Base-by-base conservation (phyloP, 2,113 vertebrate genomes). In the Lathamus discolor region DNA sequence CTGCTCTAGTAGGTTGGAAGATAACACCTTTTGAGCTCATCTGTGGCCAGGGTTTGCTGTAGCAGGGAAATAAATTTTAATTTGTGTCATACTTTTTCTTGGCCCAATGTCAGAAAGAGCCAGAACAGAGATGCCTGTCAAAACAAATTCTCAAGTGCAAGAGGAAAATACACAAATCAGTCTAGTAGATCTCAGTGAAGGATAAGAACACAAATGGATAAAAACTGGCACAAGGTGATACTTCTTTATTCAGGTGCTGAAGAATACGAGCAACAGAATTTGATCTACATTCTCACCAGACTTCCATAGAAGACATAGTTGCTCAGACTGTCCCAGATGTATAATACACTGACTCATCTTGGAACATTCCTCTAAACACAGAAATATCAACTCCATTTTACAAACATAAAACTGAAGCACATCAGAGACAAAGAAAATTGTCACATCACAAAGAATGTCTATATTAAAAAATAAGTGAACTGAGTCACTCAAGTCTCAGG, bases 31-130 rank as follows among this genome's bases (percentile, higher is more conserved):
- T 55, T 70, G 52, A 79, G 41, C 16, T 86, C 33, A 66, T 74
- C 39, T 83, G 87, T 76, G 63, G 48, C 61, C 75, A 67, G 66
- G 37, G 49, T 70, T 80, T 1, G 0, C 49, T 85, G 46, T 19
- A 83, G 66, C 20, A 87, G 88, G 35, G n/a, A 88, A 94, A 83
- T 63, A 88, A 48, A 90, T 90, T 86, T 75, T 81, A 41, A 91
- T 94, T 93, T 88, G 29, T 90, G 44, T 84, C 43, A 61, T 78
- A 92, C 90, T 83, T 92, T 92, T 46, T 11, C 69, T 84, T 76
- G 76, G 61, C n/a, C 73, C 84, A 93, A 93, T 54, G 19, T 83
- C 62, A 95, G 57, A 88, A 96, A 93, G 33, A 92, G 35, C 72
- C 79, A 92, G 64, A 74, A 88, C 51, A 88, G 55, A 90, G 44